phyloP scores from a whole-genome alignment of 2,797 vertebrate species.

The Gymnoscopelus microlampas region DNA sequence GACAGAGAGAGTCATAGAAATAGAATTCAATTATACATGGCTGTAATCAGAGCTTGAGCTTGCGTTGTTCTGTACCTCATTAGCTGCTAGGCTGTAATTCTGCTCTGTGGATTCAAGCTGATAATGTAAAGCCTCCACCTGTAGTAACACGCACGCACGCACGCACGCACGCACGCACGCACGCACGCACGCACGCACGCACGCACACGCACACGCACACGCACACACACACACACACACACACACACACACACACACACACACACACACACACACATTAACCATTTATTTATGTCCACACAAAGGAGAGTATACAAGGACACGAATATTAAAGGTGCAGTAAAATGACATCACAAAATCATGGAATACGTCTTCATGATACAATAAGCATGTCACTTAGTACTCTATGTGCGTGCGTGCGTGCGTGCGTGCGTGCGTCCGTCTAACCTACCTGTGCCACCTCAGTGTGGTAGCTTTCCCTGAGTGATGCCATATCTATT shows the following conservation, averaged over 20 bases:
- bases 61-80: slow-evolving; percentile 37
- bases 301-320: too few relatives aligned
- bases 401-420: not conserved
- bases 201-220: too few relatives aligned
- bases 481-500: slow-evolving; percentile 77
- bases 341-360: too few relatives aligned
- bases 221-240: not conserved
- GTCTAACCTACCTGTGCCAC: slow-evolving; percentile 76
- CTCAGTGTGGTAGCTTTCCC: slow-evolving; percentile 71
- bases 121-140: slow-evolving; percentile 55
- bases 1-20: not conserved
- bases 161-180: too few relatives aligned
- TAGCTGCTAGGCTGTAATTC: slow-evolving; percentile 39
- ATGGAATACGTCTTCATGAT: too few relatives aligned
- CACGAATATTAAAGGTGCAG: too few relatives aligned
- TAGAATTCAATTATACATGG: not conserved
- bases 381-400: too few relatives aligned
- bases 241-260: too few relatives aligned
- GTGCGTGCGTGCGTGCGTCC: not conserved
- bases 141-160: not conserved
- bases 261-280: too few relatives aligned
- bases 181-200: too few relatives aligned
- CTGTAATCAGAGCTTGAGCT: not conserved
- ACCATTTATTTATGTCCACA: too few relatives aligned
- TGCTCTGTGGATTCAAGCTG: slow-evolving; percentile 52